phyloP scores from a whole-genome alignment of 2,113 vertebrate species.

The Trematocara marginatum region DNA sequence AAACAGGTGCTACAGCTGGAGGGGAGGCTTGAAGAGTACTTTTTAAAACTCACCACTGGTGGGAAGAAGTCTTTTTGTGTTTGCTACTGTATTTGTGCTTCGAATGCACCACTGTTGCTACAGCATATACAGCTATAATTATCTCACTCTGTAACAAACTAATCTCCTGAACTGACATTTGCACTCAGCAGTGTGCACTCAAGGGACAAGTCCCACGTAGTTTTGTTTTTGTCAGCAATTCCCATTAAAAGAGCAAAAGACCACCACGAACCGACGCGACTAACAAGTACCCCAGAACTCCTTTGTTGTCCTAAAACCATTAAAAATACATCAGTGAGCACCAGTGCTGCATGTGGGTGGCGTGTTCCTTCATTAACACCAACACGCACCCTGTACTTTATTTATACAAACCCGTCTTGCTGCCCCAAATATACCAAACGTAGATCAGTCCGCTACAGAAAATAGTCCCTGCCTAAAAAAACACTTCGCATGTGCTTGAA shows the following conservation, averaged over 20 bases:
- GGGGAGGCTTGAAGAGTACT: not conserved
- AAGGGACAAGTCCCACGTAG: not conserved
- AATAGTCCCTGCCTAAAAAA: not conserved
- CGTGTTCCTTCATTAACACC: not conserved
- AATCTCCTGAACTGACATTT: not conserved
- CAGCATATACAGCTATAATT: not conserved
- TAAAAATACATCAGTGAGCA: not conserved
- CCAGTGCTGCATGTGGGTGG: not conserved
- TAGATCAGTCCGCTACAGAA: not conserved
- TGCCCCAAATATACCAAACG: too few relatives aligned
- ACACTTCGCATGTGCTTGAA: not conserved
- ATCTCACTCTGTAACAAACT: not conserved
- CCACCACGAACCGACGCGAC: not conserved
- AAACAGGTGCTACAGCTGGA: not conserved
- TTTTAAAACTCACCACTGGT: not conserved
- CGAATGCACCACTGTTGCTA: not conserved
- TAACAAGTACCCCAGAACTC: not conserved
- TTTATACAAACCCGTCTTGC: not conserved
- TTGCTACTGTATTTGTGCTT: not conserved
- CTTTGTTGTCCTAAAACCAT: not conserved
- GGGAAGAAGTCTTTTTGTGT: not conserved
- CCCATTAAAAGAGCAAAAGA: not conserved
- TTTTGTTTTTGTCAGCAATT: not conserved
- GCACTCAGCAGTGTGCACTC: not conserved
- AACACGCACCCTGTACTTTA: fast-evolving